These are phyloP conservation scores for Pseudomyrmex cubaensis DNA, from an alignment of 1,140 invertebrate species.

Conservation along the genomic window DNA sequence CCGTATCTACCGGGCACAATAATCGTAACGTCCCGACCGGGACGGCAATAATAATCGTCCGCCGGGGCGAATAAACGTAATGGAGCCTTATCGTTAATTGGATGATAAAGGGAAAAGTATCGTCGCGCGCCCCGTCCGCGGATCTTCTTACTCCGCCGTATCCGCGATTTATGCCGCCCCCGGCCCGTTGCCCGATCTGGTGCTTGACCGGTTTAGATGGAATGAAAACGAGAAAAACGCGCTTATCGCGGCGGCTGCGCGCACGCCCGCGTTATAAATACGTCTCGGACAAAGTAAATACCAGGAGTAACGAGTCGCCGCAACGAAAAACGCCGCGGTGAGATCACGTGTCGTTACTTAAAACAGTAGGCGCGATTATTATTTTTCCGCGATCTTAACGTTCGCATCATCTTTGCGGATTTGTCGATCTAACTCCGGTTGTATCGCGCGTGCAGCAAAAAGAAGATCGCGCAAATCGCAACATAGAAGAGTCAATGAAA, in stretches of 20 bases:
- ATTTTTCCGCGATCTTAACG: slow-evolving; percentile 33
- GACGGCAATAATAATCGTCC: slow-evolving; percentile 60
- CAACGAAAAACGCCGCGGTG: slow-evolving; percentile 24
- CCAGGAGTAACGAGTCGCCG: slow-evolving; percentile 32
- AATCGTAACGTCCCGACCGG: slow-evolving; percentile 68
- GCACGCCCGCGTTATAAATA: slow-evolving; percentile 37
- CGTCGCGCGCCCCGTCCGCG: slow-evolving; percentile 61
- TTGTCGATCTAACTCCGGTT: no score
- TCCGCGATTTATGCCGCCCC: slow-evolving; percentile 74
- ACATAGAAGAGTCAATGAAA: no score
- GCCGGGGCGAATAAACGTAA: slow-evolving; percentile 65
- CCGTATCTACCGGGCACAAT: slow-evolving; percentile 66
- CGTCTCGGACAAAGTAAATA: slow-evolving; percentile 39
- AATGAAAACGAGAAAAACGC: not conserved
- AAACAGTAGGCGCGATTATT: slow-evolving; percentile 44
- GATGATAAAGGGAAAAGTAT: slow-evolving; percentile 74
- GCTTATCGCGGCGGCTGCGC: slow-evolving; percentile 39
- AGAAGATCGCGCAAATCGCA: no score
- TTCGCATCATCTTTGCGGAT: slow-evolving; percentile 19
- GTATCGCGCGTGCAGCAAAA: no score
- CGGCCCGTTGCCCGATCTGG: slow-evolving; percentile 67
- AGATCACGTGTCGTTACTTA: slow-evolving; percentile 44
- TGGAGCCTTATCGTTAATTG: slow-evolving; percentile 78
- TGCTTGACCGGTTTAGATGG: slow-evolving; percentile 78
- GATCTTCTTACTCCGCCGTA: slow-evolving; percentile 63